Base-by-base conservation (phyloP, 2,888 invertebrate species). In the Aethes cnicana region DNA sequence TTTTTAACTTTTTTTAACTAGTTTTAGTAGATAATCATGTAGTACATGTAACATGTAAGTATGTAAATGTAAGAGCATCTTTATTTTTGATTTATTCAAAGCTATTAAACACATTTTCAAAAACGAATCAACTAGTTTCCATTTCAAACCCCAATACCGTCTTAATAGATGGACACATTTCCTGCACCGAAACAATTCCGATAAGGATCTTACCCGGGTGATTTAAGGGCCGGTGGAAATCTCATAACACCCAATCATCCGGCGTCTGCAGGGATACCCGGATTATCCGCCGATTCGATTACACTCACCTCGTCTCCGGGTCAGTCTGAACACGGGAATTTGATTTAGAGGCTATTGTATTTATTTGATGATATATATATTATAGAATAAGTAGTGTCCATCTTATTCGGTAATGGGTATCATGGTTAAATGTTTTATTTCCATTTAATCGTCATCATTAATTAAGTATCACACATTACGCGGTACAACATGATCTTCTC, bases 201-300 rank as follows among this genome's bases (percentile, higher is more conserved):
- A 65, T 64, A 68, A 62, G 63, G 61, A 56, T 60, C 64, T 58
- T 64, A 53, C 57, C 35, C 28, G 39, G 68, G 77, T 81, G 84
- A 85, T 86, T 84, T 84, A 86, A 81, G 62, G 52, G 66, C 68
- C 65, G 65, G 54, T 63, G 61, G 66, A 77, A 85, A 86, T 87
- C 85, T 83, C 74, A 76, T 84, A 86, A 86, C 81, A 84, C 84
- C 84, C 87, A 84, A 85, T 86, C 81, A 81, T 83, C 76, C 77
- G 67, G 56, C 47, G 37, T 46, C 64, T 65, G 77, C 74, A 41
- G 76, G 78, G 75, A 73, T 16, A 25, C 35, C 42, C 47, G 39
- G 54, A 11, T 32, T 11, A 42, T 52, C 11, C 37, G 43, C 37
- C 63, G 64, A 73, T 68, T 65, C 66, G 68, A 77, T 71, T 75